Conservation (phyloP, 23 tunicate species). For the Pegea sp. region DNA sequence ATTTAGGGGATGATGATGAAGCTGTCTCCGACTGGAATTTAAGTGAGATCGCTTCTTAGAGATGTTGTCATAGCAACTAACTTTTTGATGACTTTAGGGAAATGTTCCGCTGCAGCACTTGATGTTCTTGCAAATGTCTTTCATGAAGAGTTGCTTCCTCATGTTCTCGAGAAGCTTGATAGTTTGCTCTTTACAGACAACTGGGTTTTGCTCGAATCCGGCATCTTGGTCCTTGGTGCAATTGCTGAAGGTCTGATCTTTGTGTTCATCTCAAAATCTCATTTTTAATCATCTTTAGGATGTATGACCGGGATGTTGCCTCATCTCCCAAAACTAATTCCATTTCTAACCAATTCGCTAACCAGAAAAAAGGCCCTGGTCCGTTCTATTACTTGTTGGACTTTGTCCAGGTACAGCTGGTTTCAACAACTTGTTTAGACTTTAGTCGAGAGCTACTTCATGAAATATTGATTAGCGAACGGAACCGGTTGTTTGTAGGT, state of each 20-base stretch:
- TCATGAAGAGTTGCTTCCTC: constrained; percentile 75
- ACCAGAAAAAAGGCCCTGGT: constrained; percentile 87
- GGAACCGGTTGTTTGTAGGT: constrained; percentile 12
- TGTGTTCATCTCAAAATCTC: not conserved
- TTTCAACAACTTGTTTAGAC: too few relatives aligned
- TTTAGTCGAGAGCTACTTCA: too few relatives aligned
- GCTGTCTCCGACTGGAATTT: constrained; percentile 97
- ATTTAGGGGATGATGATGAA: constrained; percentile 72
- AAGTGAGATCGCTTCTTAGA: constrained; percentile 12
- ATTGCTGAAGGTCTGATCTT: constrained; percentile 66
- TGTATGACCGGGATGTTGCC: constrained; percentile 94
- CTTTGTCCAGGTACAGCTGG: constrained; percentile 87
- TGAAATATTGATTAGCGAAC: not conserved
- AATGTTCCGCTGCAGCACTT: constrained; percentile 94
- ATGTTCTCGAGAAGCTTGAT: constrained; percentile 68
- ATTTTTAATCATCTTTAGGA: constrained; percentile 10
- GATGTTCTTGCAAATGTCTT: constrained; percentile 96
- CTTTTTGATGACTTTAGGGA: constrained; percentile 10
- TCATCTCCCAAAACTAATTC: constrained; percentile 86
- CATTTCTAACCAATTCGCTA: constrained; percentile 70
- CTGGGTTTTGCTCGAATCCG: constrained; percentile 85
- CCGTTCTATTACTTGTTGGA: constrained; percentile 97
- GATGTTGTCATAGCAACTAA: not conserved
- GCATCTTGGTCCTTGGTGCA: constrained; percentile 90
- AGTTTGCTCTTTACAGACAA: constrained; percentile 66